Evolutionary conservation across 2,888 invertebrate genomes (phyloP), one percentile per base, ranked within the genome.

Genomic region (Incurvaria masculella): DNA sequence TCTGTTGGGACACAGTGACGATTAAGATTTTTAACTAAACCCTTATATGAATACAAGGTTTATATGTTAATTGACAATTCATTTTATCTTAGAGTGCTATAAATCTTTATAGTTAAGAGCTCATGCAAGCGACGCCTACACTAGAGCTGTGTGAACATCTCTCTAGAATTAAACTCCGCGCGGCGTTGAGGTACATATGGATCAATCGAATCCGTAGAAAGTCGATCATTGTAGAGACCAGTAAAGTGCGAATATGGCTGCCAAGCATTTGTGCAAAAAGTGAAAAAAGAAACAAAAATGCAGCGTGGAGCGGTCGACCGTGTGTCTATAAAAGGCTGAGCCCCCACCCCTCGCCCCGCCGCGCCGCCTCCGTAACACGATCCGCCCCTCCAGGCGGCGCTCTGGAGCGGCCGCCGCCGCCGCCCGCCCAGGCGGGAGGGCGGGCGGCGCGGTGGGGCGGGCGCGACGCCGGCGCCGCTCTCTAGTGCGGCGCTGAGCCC

Each of bases 321-420:
- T 74, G 76, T 75, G 76, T 74, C 76, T 76, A 76, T 76, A 76
- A 76, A 76, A 76, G 76, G 76, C 74, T 68, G 72, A 72, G 70
- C 33, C 18, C 19, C 43, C 11, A 16, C 21, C 41, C 14, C 44
- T 23, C 48, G 43, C 43, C 43, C 21, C 42, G 39, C 42, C 39
- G 11, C 14, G 14, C 42, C 50, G 38, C 14, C n/a, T 33, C 43
- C 19, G 53, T 49, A 51, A 50, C 44, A 46, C 54, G 54, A 45
- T 44, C 42, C 50, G 46, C 43, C 42, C 41, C 33, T 48, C 47
- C 46, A 49, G 48, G 42, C 74, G 70, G 73, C 66, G 69, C 66
- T 74, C 74, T 74, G 74, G 74, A 74, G 75, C 69, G 72, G 67
- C 68, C 71, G 73, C 73, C 21, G 72, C 69, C 63, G 59, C 60